phyloP scores from a whole-genome alignment of 2,888 invertebrate species.

The Coelopa pilipes region DNA sequence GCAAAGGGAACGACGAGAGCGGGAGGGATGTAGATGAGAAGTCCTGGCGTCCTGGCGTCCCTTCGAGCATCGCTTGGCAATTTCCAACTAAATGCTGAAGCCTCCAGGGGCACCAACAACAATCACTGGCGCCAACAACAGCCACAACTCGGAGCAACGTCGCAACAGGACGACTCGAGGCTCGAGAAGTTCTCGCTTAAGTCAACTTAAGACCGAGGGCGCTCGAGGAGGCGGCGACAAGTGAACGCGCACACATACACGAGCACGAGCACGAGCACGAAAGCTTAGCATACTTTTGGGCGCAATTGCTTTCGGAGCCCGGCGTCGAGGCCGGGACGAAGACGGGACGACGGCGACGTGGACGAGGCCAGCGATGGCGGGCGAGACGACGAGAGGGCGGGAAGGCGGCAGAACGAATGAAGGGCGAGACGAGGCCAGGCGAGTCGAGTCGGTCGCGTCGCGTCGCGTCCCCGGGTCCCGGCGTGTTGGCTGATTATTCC shows the following conservation, averaged over 20 bases:
- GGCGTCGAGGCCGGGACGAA: too few relatives aligned
- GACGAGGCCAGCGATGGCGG: too few relatives aligned
- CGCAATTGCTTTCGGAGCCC: constrained; percentile 1
- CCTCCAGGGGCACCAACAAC: neutral
- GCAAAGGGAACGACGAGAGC: too few relatives aligned
- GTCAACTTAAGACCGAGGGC: constrained; percentile 21
- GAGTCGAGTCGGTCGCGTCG: too few relatives aligned
- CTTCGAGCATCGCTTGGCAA: too few relatives aligned
- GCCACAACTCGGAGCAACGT: neutral
- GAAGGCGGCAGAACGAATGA: too few relatives aligned
- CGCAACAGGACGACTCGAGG: neutral
- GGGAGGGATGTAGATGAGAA: too few relatives aligned
- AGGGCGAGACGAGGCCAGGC: too few relatives aligned
- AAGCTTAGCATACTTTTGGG: constrained; percentile 10
- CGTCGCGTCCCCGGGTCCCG: too few relatives aligned
- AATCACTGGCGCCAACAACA: neutral
- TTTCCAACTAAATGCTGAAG: neutral
- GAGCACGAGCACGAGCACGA: neutral
- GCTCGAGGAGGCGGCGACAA: neutral
- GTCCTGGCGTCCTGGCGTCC: too few relatives aligned
- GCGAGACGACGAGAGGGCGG: too few relatives aligned
- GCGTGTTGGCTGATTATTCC: constrained; percentile 29
- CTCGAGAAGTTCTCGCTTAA: constrained; percentile 6
- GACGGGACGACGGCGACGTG: too few relatives aligned
- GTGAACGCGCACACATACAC: neutral